Base-by-base conservation (phyloP, 2,797 vertebrate species). In the Hypotaenidia okinawae region DNA sequence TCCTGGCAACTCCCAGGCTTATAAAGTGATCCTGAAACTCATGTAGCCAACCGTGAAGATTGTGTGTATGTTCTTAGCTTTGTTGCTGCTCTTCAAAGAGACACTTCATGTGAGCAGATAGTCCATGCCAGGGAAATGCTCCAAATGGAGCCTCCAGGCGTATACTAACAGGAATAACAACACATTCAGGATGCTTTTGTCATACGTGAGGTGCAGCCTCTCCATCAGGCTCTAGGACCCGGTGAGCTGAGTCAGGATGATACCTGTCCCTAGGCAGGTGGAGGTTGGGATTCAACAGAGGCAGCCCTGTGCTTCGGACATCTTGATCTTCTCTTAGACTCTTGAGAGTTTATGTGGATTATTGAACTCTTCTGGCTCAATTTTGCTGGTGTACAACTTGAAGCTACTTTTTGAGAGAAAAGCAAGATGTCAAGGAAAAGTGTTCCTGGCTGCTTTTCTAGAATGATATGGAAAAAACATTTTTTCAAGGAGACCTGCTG, bases 401-500 rank as follows among this genome's bases (percentile, higher is more conserved):
- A 58, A 52, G 32, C 24, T 59, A 8, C n/a, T 33, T 59, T 86
- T 47, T 80, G 57, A 76, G 83, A 85, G 58, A 25, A 51, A 73
- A 94, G 18, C 63, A 94, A 87, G 63, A 97, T 98, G 97, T 93
- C 93, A 24, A 77, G 76, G 67, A 96, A 80, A 68, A 87, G 63
- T 41, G 5, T 89, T 70, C 14, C 47, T 27, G 64, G 66, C 32
- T 94, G 96, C 94, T 96, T 95, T 84, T 92, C 95, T 35, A 72
- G 63, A 81, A 76, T 89, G 84, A n/a, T 94, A 30, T 87, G 84
- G 95, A 88, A 89, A 82, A 91, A 79, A 11, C 69, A 88, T 54
- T 93, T 94, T 84, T 95, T 90, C 86, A 87, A 78, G 66, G 92
- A 97, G 84, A 86, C 72, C 10, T 98, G 98, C 98, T 94, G 95